Percentiles rank a stretch among this genome's conserved stretches.
Evolutionary conservation across 2,797 vertebrate species (phyloP).

Genomic region (Glyptemys insculpta): DNA sequence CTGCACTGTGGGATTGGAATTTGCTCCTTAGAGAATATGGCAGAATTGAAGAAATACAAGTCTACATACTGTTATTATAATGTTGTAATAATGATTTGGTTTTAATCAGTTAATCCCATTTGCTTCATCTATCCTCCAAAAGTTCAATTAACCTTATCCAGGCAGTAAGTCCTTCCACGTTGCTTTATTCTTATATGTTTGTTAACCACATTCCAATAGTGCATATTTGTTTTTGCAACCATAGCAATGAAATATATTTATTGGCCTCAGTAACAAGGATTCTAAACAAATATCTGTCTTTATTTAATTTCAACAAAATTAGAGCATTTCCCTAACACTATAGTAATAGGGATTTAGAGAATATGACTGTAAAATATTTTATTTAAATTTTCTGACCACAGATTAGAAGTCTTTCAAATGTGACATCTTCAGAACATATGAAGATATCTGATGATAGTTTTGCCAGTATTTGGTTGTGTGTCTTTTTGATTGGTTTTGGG

Average conservation of each 20-base stretch:
- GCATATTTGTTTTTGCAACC: slow-evolving; percentile 71
- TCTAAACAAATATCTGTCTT: slow-evolving; percentile 56
- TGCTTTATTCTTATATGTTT: slow-evolving; percentile 30
- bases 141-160: slow-evolving; percentile 28
- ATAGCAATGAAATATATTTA: slow-evolving; percentile 73
- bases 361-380: slow-evolving; percentile 24
- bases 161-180: slow-evolving; percentile 39
- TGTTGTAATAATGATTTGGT: background rate
- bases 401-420: background rate
- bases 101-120: slow-evolving; percentile 28
- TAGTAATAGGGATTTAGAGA: slow-evolving; percentile 44
- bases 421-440: background rate
- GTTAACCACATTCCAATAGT: slow-evolving; percentile 34
- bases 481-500: background rate
- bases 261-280: slow-evolving; percentile 53
- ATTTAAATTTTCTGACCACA: slow-evolving; percentile 9
- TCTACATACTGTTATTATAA: background rate
- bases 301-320: slow-evolving; percentile 56
- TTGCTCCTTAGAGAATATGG: slow-evolving; percentile 8
- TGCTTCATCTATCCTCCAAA: slow-evolving; percentile 4
- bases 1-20: background rate
- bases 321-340: slow-evolving; percentile 17
- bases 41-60: slow-evolving; percentile 22
- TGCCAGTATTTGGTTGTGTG: background rate
- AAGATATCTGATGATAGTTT: background rate